These are phyloP conservation scores for Dynastes hyllus DNA, from an alignment of 2,888 invertebrate species.

Conservation along the genomic window DNA sequence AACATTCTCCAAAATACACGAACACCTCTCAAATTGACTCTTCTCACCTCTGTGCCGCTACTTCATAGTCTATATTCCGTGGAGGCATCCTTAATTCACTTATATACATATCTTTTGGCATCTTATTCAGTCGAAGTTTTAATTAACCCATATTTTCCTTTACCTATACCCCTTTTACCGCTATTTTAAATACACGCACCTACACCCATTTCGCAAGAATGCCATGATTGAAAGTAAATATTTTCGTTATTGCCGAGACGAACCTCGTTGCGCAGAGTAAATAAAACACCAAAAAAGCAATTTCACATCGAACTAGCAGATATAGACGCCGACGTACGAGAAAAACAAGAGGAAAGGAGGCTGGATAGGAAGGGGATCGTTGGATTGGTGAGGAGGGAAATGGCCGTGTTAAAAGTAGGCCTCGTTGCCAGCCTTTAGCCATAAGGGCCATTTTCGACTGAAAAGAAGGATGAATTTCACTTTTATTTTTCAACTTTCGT, in stretches of 20 bases:
- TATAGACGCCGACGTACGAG: no score
- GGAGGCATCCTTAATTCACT: no score
- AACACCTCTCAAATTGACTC: no score
- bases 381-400: background rate
- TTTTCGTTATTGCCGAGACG: constrained; percentile 20
- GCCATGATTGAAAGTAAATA: constrained; percentile 28
- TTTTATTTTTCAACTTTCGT: no score
- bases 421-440: no score
- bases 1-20: no score
- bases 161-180: background rate
- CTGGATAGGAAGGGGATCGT: background rate
- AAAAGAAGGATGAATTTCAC: no score
- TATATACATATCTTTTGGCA: no score
- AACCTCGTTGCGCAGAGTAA: background rate
- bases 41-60: no score
- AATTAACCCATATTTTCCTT: background rate
- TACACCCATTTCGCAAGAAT: constrained; percentile 7
- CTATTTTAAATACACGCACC: background rate
- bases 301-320: background rate
- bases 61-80: no score
- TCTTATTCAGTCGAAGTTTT: background rate
- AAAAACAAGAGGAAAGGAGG: background rate
- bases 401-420: no score
- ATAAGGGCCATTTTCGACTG: no score
- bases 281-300: constrained; percentile 12